Base-by-base conservation (phyloP, 2,797 vertebrate species). In the Macroramphosus scolopax region DNA sequence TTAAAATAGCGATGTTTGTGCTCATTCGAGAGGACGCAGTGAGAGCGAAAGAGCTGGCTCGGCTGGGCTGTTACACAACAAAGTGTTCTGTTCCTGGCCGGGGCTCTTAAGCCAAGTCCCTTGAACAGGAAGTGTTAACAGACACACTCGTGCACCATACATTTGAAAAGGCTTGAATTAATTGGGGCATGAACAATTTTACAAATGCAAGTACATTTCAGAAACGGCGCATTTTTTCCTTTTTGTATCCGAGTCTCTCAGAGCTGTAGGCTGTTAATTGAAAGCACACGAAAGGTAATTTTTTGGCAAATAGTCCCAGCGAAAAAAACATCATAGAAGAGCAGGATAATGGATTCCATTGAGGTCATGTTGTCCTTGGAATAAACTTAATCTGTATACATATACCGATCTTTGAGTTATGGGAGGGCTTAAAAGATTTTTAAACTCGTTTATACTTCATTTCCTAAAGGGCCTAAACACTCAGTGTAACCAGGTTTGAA, bases 1-100 rank as follows among this genome's bases (percentile, higher is more conserved):
- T 80, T 85, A 87, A 88, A 87, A 88, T 88, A 88, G 82, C 41
- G 14, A 59, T 26, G 62, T 73, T 81, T 82, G 75, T 75, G 66
- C 44, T 81, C 58, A 69, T 51, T 56, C 64, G 14, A 57, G 59
- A 68, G 66, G 76, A 75, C 62, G 74, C 56, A 52, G 75, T 18
- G 40, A 67, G 64, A 65, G 69, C 4, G 12, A 71, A 54, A 58
- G 64, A 74, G 63, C 75, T 75, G 70, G 76, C 77, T 64, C 54
- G 49, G 62, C 68, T 72, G n/a, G n/a, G n/a, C n/a, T 66, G 66
- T 85, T 82, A 50, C 59, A 83, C 75, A 83, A 84, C 72, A 77
- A 78, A 80, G 68, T 72, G 55, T 77, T 77, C 34, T 28, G 31
- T 52, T 67, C 48, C 56, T 57, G 61, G 58, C 66, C 26, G n/a